Base-by-base conservation (phyloP, 2,888 invertebrate genomes). In the Pasiphila rectangulata region DNA sequence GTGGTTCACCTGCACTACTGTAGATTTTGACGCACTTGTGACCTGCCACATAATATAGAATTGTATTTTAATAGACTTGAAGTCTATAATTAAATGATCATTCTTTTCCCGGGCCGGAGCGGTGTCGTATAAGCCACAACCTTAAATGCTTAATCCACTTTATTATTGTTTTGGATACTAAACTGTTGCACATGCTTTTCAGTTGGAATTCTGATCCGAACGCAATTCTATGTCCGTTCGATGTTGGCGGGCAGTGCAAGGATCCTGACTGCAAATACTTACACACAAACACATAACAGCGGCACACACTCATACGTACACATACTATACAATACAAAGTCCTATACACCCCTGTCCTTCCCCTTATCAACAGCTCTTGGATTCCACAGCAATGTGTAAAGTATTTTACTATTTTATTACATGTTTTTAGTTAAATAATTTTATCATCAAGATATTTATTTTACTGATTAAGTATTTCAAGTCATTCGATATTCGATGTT, bases 261-360 rank as follows among this genome's bases (percentile, higher is more conserved):
- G 89, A 89, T 60, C 56, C 81, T 24, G 82, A 83, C 61, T 89
- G 89, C 87, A 83, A 81, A 81, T 87, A 81, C 74, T 75, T 86
- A 45, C 89, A 89, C 59, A 83, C 84, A 78, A 57, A 56, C 63
- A 58, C 72, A 62, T 27, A 56, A 50, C 77, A 77, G 65, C 83
- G 75, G 85, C 82, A 76, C 60, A 51, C 61, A 61, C 63, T 61
- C 61, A 54, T 50, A 61, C 56, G 57, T 44, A 53, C 46, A 60
- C 38, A 50, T 43, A 58, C 30, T 50, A 39, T 34, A 59, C 59
- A 49, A 41, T 37, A 50, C 38, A 55, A 35, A 48, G 39, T 48
- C 44, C 49, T 40, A 56, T 51, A 47, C 52, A 52, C 49, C 50
- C 32, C 47, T 48, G 46, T 50, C 43, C 44, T 54, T 55, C 46